phyloP scores from a whole-genome alignment of 2,888 invertebrate genomes.

The Auanema freiburgensis region DNA sequence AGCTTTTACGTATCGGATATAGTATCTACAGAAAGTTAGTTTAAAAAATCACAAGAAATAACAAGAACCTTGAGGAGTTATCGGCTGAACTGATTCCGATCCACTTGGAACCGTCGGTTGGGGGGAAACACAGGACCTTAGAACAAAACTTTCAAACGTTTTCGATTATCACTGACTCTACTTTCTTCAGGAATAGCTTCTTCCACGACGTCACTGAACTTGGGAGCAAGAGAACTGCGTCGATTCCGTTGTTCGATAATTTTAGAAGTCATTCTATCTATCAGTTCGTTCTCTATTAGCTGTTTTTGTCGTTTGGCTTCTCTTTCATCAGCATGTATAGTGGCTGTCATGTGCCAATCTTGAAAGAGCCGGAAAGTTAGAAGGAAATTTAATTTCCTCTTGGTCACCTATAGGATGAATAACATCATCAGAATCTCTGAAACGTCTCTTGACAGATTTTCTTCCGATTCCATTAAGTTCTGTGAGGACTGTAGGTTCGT shows the following conservation, averaged over 20 bases:
- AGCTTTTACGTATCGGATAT: background rate
- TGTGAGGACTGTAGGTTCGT: constrained; percentile 6
- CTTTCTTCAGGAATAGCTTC: background rate
- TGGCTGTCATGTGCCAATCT: constrained; percentile 42
- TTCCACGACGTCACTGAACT: background rate
- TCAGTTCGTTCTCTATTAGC: constrained; percentile 22
- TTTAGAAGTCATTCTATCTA: constrained; percentile 14
- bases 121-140: constrained; percentile 25
- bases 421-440: constrained; percentile 5
- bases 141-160: background rate
- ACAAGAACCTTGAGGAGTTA: constrained; percentile 17
- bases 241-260: constrained; percentile 16
- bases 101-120: constrained; percentile 36
- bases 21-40: background rate
- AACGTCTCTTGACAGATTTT: constrained; percentile 12
- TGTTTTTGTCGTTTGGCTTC: constrained; percentile 25
- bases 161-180: constrained; percentile 4
- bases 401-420: background rate
- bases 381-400: background rate
- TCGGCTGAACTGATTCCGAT: constrained; percentile 18
- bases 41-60: constrained; percentile 3
- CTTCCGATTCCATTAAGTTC: constrained; percentile 13
- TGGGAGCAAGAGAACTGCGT: background rate
- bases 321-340: constrained; percentile 14
- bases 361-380: background rate